These are phyloP conservation scores for Aramus guarauna DNA, from an alignment of 2,113 vertebrate species.

Conservation along the genomic window DNA sequence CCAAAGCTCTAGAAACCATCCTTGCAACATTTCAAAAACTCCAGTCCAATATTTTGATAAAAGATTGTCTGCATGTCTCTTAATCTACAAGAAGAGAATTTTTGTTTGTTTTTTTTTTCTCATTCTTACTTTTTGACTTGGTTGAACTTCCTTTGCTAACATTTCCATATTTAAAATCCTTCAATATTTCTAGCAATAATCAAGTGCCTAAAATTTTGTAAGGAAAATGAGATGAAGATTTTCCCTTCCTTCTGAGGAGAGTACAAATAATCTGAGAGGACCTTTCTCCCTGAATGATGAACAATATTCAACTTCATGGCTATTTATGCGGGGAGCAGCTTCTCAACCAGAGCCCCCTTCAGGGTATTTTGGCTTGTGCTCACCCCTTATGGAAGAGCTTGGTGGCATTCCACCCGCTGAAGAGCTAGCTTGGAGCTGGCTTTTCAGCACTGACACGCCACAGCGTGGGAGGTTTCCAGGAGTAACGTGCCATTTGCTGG, in stretches of 20 bases:
- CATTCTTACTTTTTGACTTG: not conserved
- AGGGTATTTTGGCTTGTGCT: not conserved
- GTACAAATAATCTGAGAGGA: not conserved
- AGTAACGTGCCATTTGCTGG: not conserved
- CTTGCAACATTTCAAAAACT: not conserved
- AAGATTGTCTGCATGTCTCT: not conserved
- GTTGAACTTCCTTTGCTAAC: not conserved
- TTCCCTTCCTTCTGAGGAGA: not conserved
- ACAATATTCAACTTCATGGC: not conserved
- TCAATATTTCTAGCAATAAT: not conserved
- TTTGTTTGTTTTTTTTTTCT: not conserved
- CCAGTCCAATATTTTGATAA: not conserved
- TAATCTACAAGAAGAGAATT: not conserved
- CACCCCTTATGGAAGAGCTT: not conserved
- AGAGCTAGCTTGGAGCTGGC: not conserved
- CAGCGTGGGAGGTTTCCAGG: not conserved
- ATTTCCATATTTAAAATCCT: not conserved
- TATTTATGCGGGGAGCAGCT: not conserved
- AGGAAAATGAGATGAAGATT: not conserved
- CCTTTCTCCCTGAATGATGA: not conserved
- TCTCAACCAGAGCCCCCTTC: not conserved
- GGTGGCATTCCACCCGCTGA: not conserved
- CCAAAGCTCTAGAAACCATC: not conserved
- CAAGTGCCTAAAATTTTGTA: not conserved
- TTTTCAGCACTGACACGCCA: not conserved